A percentile compares a stretch with the other conserved stretches of the same genome.
phyloP scores from a whole-genome alignment of 2,113 vertebrate genomes.

The Porphyrio hochstetteri region DNA sequence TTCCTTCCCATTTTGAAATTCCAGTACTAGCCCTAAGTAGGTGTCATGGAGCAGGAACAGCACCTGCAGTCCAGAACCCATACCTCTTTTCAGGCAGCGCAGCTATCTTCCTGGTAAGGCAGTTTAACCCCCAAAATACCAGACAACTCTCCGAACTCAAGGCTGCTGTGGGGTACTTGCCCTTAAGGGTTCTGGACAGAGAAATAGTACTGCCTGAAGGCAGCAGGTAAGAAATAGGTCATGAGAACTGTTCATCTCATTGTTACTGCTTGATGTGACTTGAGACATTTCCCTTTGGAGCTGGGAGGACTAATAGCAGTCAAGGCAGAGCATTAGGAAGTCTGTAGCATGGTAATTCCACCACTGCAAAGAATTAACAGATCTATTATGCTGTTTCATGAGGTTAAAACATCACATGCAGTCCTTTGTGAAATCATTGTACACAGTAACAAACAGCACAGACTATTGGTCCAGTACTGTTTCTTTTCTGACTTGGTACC shows the following conservation, averaged over 20 bases:
- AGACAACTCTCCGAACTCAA: not conserved
- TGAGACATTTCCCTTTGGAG: not conserved
- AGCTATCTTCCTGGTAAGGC: not conserved
- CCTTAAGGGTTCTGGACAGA: not conserved
- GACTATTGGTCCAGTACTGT: not conserved
- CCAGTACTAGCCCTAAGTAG: not conserved
- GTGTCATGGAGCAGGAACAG: not conserved
- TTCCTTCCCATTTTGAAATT: not conserved
- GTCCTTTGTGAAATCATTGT: not conserved
- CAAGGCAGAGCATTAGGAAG: not conserved
- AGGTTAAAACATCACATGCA: not conserved
- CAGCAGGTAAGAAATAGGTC: not conserved
- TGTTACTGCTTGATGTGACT: not conserved
- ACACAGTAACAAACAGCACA: fast-evolving
- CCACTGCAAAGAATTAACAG: not conserved
- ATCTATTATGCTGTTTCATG: fast-evolving
- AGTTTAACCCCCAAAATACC: not conserved
- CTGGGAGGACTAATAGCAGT: not conserved
- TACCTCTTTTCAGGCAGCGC: not conserved
- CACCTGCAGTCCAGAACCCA: not conserved
- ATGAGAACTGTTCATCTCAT: not conserved
- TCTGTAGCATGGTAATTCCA: not conserved
- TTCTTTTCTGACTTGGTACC: not conserved
- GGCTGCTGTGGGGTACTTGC: not conserved
- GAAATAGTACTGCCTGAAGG: not conserved